A percentile compares a stretch with the other conserved stretches of the same genome.
Conservation (phyloP, 1,140 invertebrate species). For the Euschistus heros region DNA sequence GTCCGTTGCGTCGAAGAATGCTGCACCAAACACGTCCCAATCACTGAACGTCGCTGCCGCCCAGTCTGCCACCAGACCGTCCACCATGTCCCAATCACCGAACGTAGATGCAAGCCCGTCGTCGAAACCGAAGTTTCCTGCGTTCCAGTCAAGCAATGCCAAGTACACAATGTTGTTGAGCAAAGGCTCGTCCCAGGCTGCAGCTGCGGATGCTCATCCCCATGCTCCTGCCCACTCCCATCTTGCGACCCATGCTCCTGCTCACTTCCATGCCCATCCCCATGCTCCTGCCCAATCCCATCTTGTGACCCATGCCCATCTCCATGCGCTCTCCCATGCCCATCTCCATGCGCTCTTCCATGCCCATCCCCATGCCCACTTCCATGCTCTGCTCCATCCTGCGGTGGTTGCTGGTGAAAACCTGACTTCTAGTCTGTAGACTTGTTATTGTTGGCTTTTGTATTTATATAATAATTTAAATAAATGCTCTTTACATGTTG, state of each 20-base stretch:
- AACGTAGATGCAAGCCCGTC: slow-evolving; percentile 9
- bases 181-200: background rate
- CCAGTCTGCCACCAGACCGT: background rate
- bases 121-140: background rate
- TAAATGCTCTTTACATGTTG: no score
- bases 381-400: no score
- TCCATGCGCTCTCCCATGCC: no score
- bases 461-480: no score
- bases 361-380: no score
- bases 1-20: slow-evolving; percentile 12
- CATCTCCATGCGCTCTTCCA: no score
- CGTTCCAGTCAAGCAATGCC: background rate
- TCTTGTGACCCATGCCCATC: no score
- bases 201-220: background rate
- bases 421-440: no score
- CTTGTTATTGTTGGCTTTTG: no score
- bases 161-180: background rate
- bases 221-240: background rate
- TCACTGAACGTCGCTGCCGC: background rate
- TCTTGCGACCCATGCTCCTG: background rate
- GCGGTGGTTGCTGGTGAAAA: no score
- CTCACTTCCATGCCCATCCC: background rate
- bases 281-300: no score
- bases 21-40: background rate
- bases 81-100: slow-evolving; percentile 11